Conservation (phyloP, 1,140 invertebrate genomes). For the Drosophila busckii region DNA sequence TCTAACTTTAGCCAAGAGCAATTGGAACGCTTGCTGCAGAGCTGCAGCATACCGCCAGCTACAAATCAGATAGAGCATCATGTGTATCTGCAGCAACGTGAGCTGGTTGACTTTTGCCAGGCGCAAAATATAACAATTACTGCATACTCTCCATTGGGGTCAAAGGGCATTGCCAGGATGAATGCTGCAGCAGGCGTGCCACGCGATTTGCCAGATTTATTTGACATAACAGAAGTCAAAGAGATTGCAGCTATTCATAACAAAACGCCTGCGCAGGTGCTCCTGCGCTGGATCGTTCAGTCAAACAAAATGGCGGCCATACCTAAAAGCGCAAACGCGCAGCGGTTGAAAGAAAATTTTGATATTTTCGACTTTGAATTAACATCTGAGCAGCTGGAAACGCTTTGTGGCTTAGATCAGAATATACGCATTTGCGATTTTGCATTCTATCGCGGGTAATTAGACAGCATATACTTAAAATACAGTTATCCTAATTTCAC, state of each 20-base stretch:
- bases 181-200: slow-evolving; percentile 78
- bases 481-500: neutral
- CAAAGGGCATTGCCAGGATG: slow-evolving; percentile 82
- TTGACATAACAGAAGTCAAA: slow-evolving; percentile 84
- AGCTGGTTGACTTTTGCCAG: slow-evolving; percentile 87
- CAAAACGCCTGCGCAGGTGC: slow-evolving; percentile 88
- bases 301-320: slow-evolving; percentile 87
- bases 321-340: slow-evolving; percentile 89
- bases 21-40: slow-evolving; percentile 83
- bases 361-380: slow-evolving; percentile 84
- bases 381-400: slow-evolving; percentile 80
- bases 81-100: slow-evolving; percentile 89
- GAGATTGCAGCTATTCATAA: slow-evolving; percentile 84
- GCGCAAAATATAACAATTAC: slow-evolving; percentile 86
- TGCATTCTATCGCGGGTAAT: slow-evolving; percentile 80
- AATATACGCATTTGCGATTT: slow-evolving; percentile 86
- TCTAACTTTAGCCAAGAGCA: slow-evolving; percentile 90
- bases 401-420: slow-evolving; percentile 81
- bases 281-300: slow-evolving; percentile 88
- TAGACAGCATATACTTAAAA: neutral
- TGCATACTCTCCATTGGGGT: slow-evolving; percentile 91
- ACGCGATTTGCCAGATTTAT: slow-evolving; percentile 82
- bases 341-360: slow-evolving; percentile 84
- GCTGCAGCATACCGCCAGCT: slow-evolving; percentile 84
- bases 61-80: slow-evolving; percentile 91